Conservation (phyloP, 2,888 invertebrate genomes). For the Maniola hyperantus region DNA sequence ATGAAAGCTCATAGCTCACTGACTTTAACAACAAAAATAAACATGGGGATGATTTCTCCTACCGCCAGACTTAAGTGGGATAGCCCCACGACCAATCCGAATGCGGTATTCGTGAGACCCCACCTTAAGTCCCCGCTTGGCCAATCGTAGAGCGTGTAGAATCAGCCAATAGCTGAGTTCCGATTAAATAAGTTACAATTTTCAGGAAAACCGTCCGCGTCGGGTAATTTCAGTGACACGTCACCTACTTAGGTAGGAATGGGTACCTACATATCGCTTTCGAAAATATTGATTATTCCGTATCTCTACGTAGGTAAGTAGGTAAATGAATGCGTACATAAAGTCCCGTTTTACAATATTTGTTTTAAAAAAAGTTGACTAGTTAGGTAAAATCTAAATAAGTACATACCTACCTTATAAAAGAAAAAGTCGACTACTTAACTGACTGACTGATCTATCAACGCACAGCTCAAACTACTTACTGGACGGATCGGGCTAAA, state of each 20-base stretch:
- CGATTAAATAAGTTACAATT: slow-evolving; percentile 50
- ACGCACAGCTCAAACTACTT: too few relatives aligned
- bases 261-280: slow-evolving; percentile 38
- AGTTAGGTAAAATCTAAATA: too few relatives aligned
- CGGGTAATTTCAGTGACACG: slow-evolving; percentile 62
- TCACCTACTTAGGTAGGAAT: slow-evolving; percentile 44
- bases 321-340: slow-evolving; percentile 15
- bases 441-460: too few relatives aligned
- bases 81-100: slow-evolving; percentile 54
- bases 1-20: slow-evolving; percentile 73
- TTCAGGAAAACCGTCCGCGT: slow-evolving; percentile 59
- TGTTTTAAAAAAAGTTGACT: too few relatives aligned
- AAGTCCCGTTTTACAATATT: slow-evolving; percentile 12
- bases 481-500: too few relatives aligned
- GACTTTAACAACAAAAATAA: slow-evolving; percentile 77
- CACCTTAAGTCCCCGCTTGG: slow-evolving; percentile 54
- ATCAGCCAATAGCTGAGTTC: slow-evolving; percentile 58
- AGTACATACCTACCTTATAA: too few relatives aligned
- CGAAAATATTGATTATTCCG: slow-evolving; percentile 37
- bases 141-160: slow-evolving; percentile 55
- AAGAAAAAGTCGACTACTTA: too few relatives aligned
- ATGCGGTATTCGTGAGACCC: slow-evolving; percentile 43
- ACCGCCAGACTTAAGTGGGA: slow-evolving; percentile 57
- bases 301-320: slow-evolving; percentile 2
- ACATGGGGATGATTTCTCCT: slow-evolving; percentile 75